A percentile compares a stretch with the other conserved stretches of the same genome.
Evolutionary conservation across 2,797 vertebrate genomes (phyloP).

Genomic region (Arremon aurantiirostris): DNA sequence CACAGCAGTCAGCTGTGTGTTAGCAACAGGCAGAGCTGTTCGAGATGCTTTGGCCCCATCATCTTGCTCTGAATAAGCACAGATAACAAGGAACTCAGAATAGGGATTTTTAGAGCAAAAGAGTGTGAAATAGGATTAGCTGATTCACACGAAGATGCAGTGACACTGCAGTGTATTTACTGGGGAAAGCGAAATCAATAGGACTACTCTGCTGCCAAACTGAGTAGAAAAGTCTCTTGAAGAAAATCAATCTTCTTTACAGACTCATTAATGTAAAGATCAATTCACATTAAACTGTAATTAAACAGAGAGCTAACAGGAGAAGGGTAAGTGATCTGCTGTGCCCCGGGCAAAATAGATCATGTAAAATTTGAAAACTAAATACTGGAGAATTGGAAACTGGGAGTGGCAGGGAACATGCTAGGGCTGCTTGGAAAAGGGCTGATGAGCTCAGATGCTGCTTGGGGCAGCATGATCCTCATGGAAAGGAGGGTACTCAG

Average conservation of each 20-base stretch:
- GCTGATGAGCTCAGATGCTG: background rate
- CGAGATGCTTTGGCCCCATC: background rate
- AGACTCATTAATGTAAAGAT: slow-evolving; percentile 67
- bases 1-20: background rate
- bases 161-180: slow-evolving; percentile 25
- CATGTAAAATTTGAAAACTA: background rate
- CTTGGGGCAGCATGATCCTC: background rate
- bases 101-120: slow-evolving; percentile 23
- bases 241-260: slow-evolving; percentile 69
- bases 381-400: background rate
- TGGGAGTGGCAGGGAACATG: background rate
- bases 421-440: background rate
- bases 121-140: slow-evolving; percentile 63
- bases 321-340: slow-evolving; percentile 1
- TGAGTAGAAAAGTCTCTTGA: slow-evolving; percentile 53
- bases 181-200: slow-evolving; percentile 59
- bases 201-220: slow-evolving; percentile 43
- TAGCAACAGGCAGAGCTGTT: background rate
- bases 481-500: fast-evolving
- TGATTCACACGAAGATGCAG: slow-evolving; percentile 27
- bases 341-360: background rate
- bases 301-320: slow-evolving; percentile 63
- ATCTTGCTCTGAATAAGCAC: background rate
- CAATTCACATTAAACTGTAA: slow-evolving; percentile 70
- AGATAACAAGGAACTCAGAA: slow-evolving; percentile 20